phyloP scores from a whole-genome alignment of 2,888 invertebrate genomes.

The Pelosia muscerda region DNA sequence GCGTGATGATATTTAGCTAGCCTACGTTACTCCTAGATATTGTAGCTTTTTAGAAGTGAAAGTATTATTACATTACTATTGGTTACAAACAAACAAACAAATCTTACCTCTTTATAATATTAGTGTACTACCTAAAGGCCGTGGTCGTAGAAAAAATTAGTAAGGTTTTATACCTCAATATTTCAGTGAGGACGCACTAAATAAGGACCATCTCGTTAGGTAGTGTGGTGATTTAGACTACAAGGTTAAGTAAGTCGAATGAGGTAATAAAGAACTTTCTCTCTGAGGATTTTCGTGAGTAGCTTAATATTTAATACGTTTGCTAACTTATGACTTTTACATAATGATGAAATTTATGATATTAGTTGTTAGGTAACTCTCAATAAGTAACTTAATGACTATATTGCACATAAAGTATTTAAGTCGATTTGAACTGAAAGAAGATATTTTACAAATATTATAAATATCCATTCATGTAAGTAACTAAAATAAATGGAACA shows the following conservation, averaged over 20 bases:
- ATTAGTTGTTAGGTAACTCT: neutral
- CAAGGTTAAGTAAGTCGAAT: conserved; percentile 56
- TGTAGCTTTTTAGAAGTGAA: too few relatives aligned
- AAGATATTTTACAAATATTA: too few relatives aligned
- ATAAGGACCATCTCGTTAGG: conserved; percentile 62
- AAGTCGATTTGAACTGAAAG: too few relatives aligned
- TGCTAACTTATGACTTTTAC: conserved; percentile 32
- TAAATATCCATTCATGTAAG: too few relatives aligned
- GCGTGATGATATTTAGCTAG: too few relatives aligned
- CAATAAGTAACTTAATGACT: neutral
- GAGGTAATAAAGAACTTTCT: conserved; percentile 52
- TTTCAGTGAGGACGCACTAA: conserved; percentile 59
- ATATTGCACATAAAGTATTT: too few relatives aligned
- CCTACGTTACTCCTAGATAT: too few relatives aligned
- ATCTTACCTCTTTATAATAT: too few relatives aligned
- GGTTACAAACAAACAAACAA: too few relatives aligned
- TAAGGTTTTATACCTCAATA: conserved; percentile 59
- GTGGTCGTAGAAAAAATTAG: conserved; percentile 37
- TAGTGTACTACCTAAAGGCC: too few relatives aligned
- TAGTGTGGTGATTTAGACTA: conserved; percentile 61
- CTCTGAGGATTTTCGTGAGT: conserved; percentile 48
- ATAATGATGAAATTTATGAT: conserved; percentile 19
- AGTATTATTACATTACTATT: too few relatives aligned
- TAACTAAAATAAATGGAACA: too few relatives aligned
- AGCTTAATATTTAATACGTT: conserved; percentile 47